Base-by-base conservation (phyloP, 2,113 vertebrate genomes). In the Chinchilla lanigera region DNA sequence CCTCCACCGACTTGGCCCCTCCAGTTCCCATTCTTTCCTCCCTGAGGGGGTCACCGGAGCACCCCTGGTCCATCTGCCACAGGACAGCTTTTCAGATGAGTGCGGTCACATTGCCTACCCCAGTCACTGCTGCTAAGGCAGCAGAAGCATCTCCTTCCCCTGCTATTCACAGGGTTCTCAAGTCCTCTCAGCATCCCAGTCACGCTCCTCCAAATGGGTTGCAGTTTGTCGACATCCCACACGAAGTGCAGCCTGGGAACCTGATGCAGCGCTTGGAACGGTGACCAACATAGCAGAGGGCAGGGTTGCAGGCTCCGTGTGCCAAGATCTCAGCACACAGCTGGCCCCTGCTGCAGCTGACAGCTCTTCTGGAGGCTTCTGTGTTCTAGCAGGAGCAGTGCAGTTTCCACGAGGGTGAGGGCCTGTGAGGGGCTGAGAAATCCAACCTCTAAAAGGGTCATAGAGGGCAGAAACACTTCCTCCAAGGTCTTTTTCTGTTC, bases 351-450 rank as follows among this genome's bases (percentile, higher is more conserved):
- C 84, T 30, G 61, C 22, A 80, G 78, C 83, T 63, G 60, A 78
- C 11, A 3, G 93, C 96, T 75, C 65, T 91, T 93, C 97, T 63
- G 16, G 75, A 60, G 78, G 78, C 83, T 95, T 90, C 95, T n/a
- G 54, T 38, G 82, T 91, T 77, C 90, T 47, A 13, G 52, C 1
- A 3, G 56, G 52, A 24, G 67, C 0, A 9, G 33, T 65, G n/a
- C 9, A 47, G 19, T 71, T 85, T 78, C 60, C 10, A 2, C 1
- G 16, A 50, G 38, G 20, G 47, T 60, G 44, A 60, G 77, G 30
- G 38, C 13, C 1, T 8, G 0, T 1, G 22, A 56, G 24, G 16
- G 19, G 0, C 4, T 3, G 22, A 38, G 16, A 52, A 90, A 33
- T 77, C 24, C 61, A 26, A 14, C 58, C 58, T 65, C 38, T 22